These are phyloP conservation scores for Scytalopus superciliaris DNA, from an alignment of 2,113 vertebrate genomes.

Conservation along the genomic window DNA sequence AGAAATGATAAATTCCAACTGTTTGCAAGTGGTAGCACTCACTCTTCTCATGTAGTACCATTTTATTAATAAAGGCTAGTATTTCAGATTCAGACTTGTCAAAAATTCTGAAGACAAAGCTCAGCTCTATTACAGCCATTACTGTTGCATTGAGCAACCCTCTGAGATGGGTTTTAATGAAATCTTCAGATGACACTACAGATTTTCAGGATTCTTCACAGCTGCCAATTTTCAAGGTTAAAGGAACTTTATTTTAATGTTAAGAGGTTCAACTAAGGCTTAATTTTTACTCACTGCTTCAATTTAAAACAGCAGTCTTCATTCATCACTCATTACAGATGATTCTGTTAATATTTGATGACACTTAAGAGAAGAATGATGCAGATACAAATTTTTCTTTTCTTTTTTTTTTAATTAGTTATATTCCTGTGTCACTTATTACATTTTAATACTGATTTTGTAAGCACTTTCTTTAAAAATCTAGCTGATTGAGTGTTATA, in stretches of 20 bases:
- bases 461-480: not conserved
- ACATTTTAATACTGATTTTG: not conserved
- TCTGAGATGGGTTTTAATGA: not conserved
- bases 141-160: not conserved
- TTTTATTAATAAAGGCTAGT: not conserved
- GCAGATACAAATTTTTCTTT: not conserved
- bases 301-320: not conserved
- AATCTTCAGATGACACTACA: not conserved
- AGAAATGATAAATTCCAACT: not conserved
- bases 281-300: constrained; percentile 29
- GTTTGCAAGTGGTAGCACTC: not conserved
- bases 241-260: not conserved
- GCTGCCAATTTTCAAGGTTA: not conserved
- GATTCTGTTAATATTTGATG: constrained; percentile 34
- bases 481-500: too few species aligned
- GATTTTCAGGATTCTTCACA: not conserved
- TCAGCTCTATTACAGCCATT: not conserved
- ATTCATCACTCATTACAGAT: not conserved
- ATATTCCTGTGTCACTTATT: constrained; percentile 7
- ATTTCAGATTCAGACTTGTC: not conserved
- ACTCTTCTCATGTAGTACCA: not conserved
- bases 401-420: not conserved
- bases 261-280: not conserved
- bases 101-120: not conserved
- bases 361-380: constrained; percentile 1